A percentile compares a stretch with the other conserved stretches of the same genome.
Conservation (phyloP, 2,888 invertebrate genomes). For the Lathronympha strigana region DNA sequence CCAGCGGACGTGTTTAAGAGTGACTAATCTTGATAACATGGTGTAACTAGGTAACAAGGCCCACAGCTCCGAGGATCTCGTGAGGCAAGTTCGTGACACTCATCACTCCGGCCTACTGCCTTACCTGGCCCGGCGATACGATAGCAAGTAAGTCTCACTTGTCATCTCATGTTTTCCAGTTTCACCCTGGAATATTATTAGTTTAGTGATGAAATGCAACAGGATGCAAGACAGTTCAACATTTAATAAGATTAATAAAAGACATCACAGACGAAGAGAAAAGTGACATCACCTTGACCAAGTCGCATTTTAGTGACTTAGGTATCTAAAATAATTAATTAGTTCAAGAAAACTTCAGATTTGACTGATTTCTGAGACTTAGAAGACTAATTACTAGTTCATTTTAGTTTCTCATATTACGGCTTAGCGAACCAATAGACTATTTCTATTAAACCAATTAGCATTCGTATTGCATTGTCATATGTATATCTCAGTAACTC, state of each 20-base stretch:
- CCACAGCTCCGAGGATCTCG: slow-evolving; percentile 68
- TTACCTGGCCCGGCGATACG: slow-evolving; percentile 58
- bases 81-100: slow-evolving; percentile 68
- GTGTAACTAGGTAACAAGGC: slow-evolving; percentile 70
- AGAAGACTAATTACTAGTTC: background rate
- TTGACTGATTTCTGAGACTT: no score
- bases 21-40: slow-evolving; percentile 17
- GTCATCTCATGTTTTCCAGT: background rate
- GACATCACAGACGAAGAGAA: no score
- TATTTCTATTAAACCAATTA: slow-evolving; percentile 3
- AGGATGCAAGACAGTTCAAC: no score
- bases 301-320: no score
- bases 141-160: slow-evolving; percentile 57
- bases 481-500: slow-evolving; percentile 17
- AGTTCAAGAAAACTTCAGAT: no score
- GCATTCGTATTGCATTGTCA: background rate
- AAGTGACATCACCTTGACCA: no score
- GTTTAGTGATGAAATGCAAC: no score
- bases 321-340: no score
- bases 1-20: background rate
- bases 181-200: no score
- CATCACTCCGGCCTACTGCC: slow-evolving; percentile 66
- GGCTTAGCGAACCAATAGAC: background rate
- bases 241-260: no score
- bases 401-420: background rate